Evolutionary conservation across 2,888 invertebrate species (phyloP).

Genomic region (Heliconius erato): DNA sequence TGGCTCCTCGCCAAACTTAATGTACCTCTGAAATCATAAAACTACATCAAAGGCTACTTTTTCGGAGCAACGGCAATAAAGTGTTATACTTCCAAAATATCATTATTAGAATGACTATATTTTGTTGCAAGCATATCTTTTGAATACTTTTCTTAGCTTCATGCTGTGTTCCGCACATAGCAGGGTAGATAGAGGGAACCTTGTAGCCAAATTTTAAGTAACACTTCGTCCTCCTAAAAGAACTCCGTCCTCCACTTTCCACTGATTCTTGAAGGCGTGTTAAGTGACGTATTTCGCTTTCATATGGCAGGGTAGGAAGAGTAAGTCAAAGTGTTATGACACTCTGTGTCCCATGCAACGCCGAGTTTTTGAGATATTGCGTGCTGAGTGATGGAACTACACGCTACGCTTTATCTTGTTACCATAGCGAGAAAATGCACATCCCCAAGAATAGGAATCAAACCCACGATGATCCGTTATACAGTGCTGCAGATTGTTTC

Average conservation of each 20-base stretch:
- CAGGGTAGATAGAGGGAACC: too few relatives aligned
- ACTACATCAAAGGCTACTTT: constrained; percentile 33
- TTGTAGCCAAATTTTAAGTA: too few relatives aligned
- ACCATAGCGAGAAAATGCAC: background rate
- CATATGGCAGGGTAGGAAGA: too few relatives aligned
- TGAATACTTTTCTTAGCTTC: background rate
- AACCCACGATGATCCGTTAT: background rate
- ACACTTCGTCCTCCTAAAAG: too few relatives aligned
- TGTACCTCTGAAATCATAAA: constrained; percentile 34
- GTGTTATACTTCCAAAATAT: background rate
- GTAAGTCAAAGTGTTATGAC: too few relatives aligned
- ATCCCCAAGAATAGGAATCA: background rate
- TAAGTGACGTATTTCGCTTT: too few relatives aligned
- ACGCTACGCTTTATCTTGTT: background rate
- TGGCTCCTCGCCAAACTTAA: constrained; percentile 35
- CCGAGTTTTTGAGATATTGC: background rate
- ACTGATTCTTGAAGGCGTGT: too few relatives aligned
- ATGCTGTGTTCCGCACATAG: too few relatives aligned
- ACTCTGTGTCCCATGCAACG: too few relatives aligned
- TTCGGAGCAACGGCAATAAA: constrained; percentile 16
- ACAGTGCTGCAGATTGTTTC: background rate
- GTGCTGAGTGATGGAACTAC: too few relatives aligned
- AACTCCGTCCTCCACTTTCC: too few relatives aligned
- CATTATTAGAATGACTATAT: background rate
- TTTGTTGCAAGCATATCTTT: background rate